Base-by-base conservation (phyloP, 2,113 vertebrate species). In the Pseudorectes ferrugineus region DNA sequence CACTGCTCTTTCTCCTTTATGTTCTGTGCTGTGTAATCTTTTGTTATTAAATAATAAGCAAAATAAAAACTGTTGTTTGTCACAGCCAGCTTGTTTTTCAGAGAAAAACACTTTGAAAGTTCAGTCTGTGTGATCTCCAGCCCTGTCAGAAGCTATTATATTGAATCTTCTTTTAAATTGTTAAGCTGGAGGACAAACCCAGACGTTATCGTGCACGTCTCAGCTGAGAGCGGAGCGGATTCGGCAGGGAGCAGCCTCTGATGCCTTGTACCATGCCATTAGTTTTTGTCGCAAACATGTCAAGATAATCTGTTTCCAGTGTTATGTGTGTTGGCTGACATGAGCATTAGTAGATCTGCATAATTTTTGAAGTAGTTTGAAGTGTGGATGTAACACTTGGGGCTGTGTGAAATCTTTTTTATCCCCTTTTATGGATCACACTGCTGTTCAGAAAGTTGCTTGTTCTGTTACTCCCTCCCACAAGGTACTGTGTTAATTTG, bases 61-160 rank as follows among this genome's bases (percentile, higher is more conserved):
- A 93, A 96, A 92, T 91, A 96, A 91, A 94, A 97, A 49, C 91
- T 73, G 89, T 91, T 96, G 95, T 97, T 97, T 95, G 71, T 92
- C 95, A 96, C 76, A 96, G 91, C 78, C 75, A 80, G 89, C 88
- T 93, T 85, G 85, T 75, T 96, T 94, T 82, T 43, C 92, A 33
- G 65, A 42, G 89, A 79, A 85, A 52, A 77, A 77, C 54, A 17
- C 92, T 97, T 97, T 95, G 95, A 92, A 96, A 97, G 87, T 95
- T 96, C 81, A 96, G 83, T 93, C 91, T 95, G 92, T 97, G 93
- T 83, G 93, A 92, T 97, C 94, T 96, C 45, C 80, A 95, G 75
- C 84, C 84, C 87, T 96, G 96, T 96, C 96, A 97, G 90, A 88
- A 96, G 88, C 93, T 92, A 67, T 97, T 97, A 94, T 58, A 65